A percentile compares a stretch with the other conserved stretches of the same genome.
These are phyloP conservation scores for Steatocranus sp. DNA, from an alignment of 2,797 vertebrate species.

Conservation along the genomic window DNA sequence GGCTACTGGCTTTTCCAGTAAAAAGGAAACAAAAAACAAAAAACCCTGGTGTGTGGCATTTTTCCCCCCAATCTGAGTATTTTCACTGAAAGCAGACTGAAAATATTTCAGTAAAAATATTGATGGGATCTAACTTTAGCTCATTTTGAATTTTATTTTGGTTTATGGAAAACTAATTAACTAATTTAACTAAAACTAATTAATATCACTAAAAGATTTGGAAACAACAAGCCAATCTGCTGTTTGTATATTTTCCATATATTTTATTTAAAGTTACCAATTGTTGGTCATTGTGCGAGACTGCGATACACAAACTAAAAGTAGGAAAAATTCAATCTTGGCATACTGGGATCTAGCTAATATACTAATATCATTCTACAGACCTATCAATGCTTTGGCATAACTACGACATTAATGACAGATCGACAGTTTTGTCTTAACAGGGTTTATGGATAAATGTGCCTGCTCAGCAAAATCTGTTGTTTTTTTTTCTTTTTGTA, in stretches of 20 bases:
- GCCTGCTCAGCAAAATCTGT: not conserved
- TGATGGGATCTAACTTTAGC: not conserved
- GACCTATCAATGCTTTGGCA: not conserved
- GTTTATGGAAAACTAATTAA: not conserved
- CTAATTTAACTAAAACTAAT: not conserved
- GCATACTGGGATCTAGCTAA: not conserved
- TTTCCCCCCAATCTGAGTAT: not conserved
- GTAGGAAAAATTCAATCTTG: not conserved
- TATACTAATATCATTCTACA: not conserved
- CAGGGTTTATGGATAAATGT: not conserved
- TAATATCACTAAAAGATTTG: not conserved
- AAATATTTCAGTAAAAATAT: not conserved
- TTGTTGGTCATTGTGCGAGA: not conserved
- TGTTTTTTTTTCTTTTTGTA: not conserved
- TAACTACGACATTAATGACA: not conserved
- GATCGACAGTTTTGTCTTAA: not conserved
- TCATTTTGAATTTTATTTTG: not conserved
- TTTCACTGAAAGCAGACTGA: not conserved
- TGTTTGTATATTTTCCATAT: not conserved
- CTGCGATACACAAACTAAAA: not conserved
- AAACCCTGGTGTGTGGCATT: conserved; percentile 26
- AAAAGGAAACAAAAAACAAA: conserved; percentile 58
- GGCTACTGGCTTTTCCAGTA: conserved; percentile 69
- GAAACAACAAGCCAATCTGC: not conserved
- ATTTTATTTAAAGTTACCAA: not conserved